These are phyloP conservation scores for Clarias magur DNA, from an alignment of 2,113 vertebrate genomes.

Conservation along the genomic window DNA sequence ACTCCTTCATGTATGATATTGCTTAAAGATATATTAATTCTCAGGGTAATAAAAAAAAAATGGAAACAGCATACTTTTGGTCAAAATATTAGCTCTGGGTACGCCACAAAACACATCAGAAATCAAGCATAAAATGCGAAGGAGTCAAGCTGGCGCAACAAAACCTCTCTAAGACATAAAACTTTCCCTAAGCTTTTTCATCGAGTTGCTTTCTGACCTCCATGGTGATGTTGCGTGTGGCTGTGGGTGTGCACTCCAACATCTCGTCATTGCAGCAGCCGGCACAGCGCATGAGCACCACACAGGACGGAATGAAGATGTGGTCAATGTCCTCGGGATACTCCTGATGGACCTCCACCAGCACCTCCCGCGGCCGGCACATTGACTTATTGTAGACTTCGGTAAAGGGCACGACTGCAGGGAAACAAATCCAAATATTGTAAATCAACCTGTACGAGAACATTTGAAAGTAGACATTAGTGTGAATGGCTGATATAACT, in stretches of 20 bases:
- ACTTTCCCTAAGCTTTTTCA: neutral
- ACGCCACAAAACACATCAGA: neutral
- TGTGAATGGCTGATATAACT: neutral
- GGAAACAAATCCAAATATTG: neutral
- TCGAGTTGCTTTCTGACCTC: constrained; percentile 75
- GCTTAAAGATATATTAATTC: neutral
- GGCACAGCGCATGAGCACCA: constrained; percentile 89
- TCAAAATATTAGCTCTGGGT: neutral
- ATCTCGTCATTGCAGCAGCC: constrained; percentile 94
- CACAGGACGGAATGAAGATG: constrained; percentile 96
- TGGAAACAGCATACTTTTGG: neutral
- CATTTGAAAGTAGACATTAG: neutral
- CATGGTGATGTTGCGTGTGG: constrained; percentile 89
- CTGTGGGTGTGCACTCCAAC: constrained; percentile 86
- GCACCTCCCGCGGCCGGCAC: constrained; percentile 88
- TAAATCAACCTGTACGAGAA: neutral
- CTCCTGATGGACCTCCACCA: constrained; percentile 97
- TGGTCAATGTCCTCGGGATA: constrained; percentile 94
- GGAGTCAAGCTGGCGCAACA: no score
- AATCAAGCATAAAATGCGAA: neutral
- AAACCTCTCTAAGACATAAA: neutral
- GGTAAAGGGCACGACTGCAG: constrained; percentile 87
- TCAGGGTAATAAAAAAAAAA: neutral
- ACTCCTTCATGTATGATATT: no score
- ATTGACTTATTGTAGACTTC: constrained; percentile 90